These are phyloP conservation scores for Drosophila rubida DNA, from an alignment of 2,888 invertebrate genomes.

Conservation along the genomic window DNA sequence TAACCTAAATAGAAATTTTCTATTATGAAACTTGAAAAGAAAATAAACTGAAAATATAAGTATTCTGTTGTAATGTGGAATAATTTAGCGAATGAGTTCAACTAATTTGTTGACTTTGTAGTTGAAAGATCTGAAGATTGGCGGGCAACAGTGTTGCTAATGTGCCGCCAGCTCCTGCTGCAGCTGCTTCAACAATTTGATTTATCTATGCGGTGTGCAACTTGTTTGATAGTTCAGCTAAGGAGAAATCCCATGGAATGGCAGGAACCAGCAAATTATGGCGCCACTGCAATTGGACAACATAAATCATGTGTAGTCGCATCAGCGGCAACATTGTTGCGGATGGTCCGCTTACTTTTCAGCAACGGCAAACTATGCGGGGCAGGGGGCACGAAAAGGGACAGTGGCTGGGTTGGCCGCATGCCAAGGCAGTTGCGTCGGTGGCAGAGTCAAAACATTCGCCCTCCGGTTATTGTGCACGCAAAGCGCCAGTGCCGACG, in stretches of 20 bases:
- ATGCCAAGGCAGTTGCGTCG: constrained; percentile 69
- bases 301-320: constrained; percentile 58
- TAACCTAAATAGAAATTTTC: constrained; percentile 1
- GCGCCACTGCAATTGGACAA: constrained; percentile 55
- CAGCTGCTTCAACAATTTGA: constrained; percentile 30
- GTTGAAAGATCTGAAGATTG: constrained; percentile 1
- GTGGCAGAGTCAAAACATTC: constrained; percentile 70
- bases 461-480: constrained; percentile 69
- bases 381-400: constrained; percentile 1
- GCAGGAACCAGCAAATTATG: constrained; percentile 41
- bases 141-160: constrained; percentile 14
- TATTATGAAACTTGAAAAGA: not conserved
- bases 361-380: not conserved
- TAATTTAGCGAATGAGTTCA: not conserved
- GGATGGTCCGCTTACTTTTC: constrained; percentile 49
- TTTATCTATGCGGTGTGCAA: constrained; percentile 54
- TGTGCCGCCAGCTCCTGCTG: constrained; percentile 10
- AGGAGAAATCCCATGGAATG: constrained; percentile 31
- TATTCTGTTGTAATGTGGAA: not conserved
- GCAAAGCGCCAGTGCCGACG: constrained; percentile 52
- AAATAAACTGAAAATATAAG: not conserved
- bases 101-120: constrained; percentile 1
- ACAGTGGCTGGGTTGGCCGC: constrained; percentile 37
- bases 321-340: constrained; percentile 57
- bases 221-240: constrained; percentile 40